phyloP scores from a whole-genome alignment of 2,888 invertebrate genomes.

The Calameuta filiformis region DNA sequence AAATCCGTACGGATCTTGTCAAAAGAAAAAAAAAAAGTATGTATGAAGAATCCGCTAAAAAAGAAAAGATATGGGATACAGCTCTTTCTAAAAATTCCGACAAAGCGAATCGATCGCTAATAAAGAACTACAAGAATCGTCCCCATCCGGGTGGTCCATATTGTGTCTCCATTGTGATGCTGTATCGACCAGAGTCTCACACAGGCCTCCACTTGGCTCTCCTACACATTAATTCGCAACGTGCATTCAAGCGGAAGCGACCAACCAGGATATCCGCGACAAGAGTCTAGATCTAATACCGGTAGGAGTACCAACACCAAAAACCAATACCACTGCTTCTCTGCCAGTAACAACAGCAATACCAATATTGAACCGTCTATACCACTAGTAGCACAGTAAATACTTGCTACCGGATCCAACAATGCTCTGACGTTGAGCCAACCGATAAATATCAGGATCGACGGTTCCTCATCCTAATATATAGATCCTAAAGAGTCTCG shows the following conservation, averaged over 20 bases:
- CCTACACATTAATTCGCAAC: not conserved
- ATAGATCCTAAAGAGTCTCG: not conserved
- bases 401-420: not conserved
- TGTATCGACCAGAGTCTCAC: not conserved
- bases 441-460: not conserved
- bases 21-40: constrained; percentile 9
- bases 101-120: not conserved
- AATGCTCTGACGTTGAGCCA: not conserved
- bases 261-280: not conserved
- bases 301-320: not conserved
- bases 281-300: not conserved
- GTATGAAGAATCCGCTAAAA: not conserved
- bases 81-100: not conserved
- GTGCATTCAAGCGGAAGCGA: not conserved
- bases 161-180: constrained; percentile 4
- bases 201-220: not conserved
- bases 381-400: not conserved
- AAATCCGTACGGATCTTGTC: constrained; percentile 10
- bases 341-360: too few species aligned
- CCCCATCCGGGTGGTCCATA: not conserved
- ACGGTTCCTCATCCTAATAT: not conserved
- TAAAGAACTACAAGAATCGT: not conserved
- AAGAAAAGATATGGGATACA: constrained; percentile 15
- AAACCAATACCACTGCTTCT: not conserved
- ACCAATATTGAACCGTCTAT: too few species aligned